Evolutionary conservation across 2,888 invertebrate genomes (phyloP), one percentile per base, ranked within the genome.

Genomic region (Drosophila macrospina): DNA sequence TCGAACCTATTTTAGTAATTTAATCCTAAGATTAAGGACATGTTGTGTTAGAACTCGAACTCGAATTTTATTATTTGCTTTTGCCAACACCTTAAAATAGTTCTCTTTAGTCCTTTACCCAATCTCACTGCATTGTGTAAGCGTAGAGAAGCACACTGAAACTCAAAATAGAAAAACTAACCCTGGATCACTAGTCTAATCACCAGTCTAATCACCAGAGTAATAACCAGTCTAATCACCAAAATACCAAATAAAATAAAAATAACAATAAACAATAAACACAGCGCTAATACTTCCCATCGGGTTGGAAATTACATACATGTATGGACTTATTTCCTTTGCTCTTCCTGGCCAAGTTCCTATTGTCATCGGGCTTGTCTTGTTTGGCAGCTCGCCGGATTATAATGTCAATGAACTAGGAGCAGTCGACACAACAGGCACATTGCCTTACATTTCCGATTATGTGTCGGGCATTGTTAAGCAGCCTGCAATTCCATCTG

Each of bases 371-470:
- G 48, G 55, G 47, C n/a, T n/a, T n/a, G n/a, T n/a, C 24, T 52
- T 71, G 62, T 67, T 70, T 74, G 70, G 52, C 70, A 75, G 48
- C 50, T 39, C 57, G 52, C 42, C 69, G 39, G 78, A 79, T 79
- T 78, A 79, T 73, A 67, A 79, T 78, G 78, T 78, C 78, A 78
- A 79, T 57, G 78, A 78, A 78, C 78, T 73, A 59, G 41, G 41
- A 16, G 16, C 5, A 15, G 32, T 26, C n/a, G 42, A 13, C 42
- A 74, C 44, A 52, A 55, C 42, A 72, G 69, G 57, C 76, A 63
- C 76, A 76, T 79, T 83, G 82, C 72, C 84, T 80, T 86, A 83
- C 86, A 86, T 83, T 80, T 80, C 75, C 86, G 84, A 82, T 82
- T 55, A 34, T 55, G 55, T 73, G 74, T 57, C 30, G 64, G 59